Evolutionary conservation across 1,140 invertebrate genomes (phyloP), one percentile per base, ranked within the genome.

Genomic region (Portunus trituberculatus): DNA sequence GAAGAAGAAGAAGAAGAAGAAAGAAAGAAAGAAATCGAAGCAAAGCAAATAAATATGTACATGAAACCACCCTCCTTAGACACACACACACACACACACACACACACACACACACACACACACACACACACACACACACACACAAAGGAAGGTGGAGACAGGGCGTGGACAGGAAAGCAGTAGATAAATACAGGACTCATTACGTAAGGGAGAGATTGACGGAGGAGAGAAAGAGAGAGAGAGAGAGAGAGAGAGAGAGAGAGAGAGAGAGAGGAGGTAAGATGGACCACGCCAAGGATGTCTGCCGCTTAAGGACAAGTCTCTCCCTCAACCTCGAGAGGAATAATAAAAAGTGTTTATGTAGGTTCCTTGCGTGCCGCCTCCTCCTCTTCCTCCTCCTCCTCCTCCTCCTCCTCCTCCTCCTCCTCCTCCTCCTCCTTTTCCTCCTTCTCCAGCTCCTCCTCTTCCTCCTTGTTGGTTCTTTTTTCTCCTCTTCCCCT

Each of bases 341-440:
- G 67, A 76, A 76, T 76, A 76, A n/a, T 76, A 76, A 76, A n/a
- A n/a, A 76, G 67, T 76, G 67, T 76, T 76, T 76, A 76, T 76
- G 67, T 76, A 76, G 67, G 67, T n/a, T 76, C 67, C 67, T 76
- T 76, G 67, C 67, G 67, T 76, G 67, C 67, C 25, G 52, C 52
- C 2, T 59, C 52, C 52, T 59, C 52, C 52, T 59, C 52, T 10
- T 59, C 52, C 52, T 59, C 52, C 52, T 59, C 52, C 52, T 59
- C 52, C 52, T 59, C 52, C 52, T 59, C 52, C 52, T 59, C 52
- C 52, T 59, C 52, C 52, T 59, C 52, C 52, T 59, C 52, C 52
- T 59, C 52, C 52, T 59, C 52, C 52, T 59, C 52, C 52, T 59
- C 52, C 52, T 59, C 8, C 52, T 59, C 52, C 52, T 52, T 14